Evolutionary conservation across 1,140 invertebrate species (phyloP).

Genomic region (Neelides sp.): DNA sequence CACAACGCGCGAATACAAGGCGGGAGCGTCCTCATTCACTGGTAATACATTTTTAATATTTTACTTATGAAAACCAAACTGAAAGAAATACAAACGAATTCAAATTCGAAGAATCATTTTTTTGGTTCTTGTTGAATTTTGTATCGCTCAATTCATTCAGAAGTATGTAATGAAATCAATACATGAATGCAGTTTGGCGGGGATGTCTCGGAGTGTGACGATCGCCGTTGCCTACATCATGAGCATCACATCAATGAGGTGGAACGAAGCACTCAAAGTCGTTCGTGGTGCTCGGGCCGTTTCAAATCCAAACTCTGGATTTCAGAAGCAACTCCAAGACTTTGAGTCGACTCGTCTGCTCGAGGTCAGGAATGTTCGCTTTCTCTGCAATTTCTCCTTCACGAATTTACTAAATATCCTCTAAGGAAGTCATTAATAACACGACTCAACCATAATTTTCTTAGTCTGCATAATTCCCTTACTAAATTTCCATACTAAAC

Average conservation of each 20-base stretch:
- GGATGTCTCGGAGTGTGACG: slow-evolving; percentile 90
- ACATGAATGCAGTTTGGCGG: slow-evolving; percentile 58
- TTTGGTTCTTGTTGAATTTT: not conserved
- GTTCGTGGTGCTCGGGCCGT: slow-evolving; percentile 76
- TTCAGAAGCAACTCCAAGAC: slow-evolving; percentile 83
- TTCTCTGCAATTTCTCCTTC: no score
- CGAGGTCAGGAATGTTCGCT: slow-evolving; percentile 55
- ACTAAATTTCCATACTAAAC: no score
- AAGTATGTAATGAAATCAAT: not conserved
- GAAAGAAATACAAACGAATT: no score
- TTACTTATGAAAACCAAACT: not conserved
- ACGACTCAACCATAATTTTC: no score
- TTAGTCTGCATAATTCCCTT: no score
- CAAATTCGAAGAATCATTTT: no score
- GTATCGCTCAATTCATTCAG: not conserved
- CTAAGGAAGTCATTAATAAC: no score
- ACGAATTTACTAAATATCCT: no score
- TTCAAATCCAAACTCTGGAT: slow-evolving; percentile 90
- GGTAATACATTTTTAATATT: slow-evolving; percentile 48
- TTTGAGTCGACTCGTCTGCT: slow-evolving; percentile 69
- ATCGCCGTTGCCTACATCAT: slow-evolving; percentile 89
- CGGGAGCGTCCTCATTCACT: slow-evolving; percentile 88
- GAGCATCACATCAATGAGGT: slow-evolving; percentile 77
- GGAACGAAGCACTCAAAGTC: slow-evolving; percentile 85
- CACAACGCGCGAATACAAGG: slow-evolving; percentile 74